A percentile compares a stretch with the other conserved stretches of the same genome.
These are phyloP conservation scores for Bombus soroeensis DNA, from an alignment of 1,140 invertebrate species.

Conservation along the genomic window DNA sequence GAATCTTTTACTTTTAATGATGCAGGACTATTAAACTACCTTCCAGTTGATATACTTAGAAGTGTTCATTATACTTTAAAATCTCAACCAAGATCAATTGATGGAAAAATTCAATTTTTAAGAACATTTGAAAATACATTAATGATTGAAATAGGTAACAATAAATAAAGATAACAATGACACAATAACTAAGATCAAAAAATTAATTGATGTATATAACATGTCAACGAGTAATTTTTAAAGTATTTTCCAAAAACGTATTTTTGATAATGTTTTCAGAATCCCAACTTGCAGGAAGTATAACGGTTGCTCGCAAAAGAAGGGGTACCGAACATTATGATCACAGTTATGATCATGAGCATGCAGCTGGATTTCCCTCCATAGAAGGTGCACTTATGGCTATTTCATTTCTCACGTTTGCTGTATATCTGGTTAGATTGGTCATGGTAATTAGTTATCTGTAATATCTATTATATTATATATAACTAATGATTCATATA, in stretches of 20 bases:
- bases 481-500: neutral
- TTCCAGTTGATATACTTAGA: slow-evolving; percentile 78
- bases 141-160: slow-evolving; percentile 74
- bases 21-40: slow-evolving; percentile 64
- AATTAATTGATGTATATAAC: neutral
- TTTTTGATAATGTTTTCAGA: slow-evolving; percentile 41
- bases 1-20: neutral
- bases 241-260: neutral
- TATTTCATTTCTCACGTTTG: slow-evolving; percentile 92
- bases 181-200: neutral
- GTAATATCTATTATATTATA: slow-evolving; percentile 20
- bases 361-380: slow-evolving; percentile 88
- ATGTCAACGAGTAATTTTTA: neutral
- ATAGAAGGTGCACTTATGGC: slow-evolving; percentile 90
- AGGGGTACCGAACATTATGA: slow-evolving; percentile 62
- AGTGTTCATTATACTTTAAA: slow-evolving; percentile 76
- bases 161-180: neutral
- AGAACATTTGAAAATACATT: slow-evolving; percentile 73
- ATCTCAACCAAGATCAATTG: slow-evolving; percentile 69
- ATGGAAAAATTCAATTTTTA: slow-evolving; percentile 77
- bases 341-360: slow-evolving; percentile 62
- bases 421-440: slow-evolving; percentile 91
- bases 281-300: slow-evolving; percentile 44
- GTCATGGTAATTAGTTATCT: slow-evolving; percentile 86
- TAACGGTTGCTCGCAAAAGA: slow-evolving; percentile 44